These are phyloP conservation scores for Ethmia dodecea DNA, from an alignment of 2,888 invertebrate species.

Conservation along the genomic window DNA sequence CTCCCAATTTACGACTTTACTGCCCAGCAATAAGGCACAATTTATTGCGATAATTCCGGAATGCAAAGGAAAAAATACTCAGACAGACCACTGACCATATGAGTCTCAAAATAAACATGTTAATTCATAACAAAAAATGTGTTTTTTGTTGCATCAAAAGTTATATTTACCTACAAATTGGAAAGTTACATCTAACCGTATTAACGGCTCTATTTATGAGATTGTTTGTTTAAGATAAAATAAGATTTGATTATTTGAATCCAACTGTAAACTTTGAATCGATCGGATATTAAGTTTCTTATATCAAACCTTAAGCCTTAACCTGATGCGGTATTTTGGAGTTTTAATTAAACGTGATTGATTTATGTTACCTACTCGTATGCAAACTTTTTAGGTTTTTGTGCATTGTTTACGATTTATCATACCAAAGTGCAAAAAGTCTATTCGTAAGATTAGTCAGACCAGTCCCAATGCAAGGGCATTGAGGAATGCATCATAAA, in stretches of 20 bases:
- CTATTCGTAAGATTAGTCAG: background rate
- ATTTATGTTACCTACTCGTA: too few species aligned
- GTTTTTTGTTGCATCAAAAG: conserved; percentile 45
- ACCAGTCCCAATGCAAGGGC: conserved; percentile 3
- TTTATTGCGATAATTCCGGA: conserved; percentile 20
- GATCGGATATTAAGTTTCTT: too few species aligned
- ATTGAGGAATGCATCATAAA: conserved; percentile 45
- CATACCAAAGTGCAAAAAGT: background rate
- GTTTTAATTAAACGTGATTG: too few species aligned
- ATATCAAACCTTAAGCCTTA: too few species aligned
- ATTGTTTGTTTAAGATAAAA: conserved; percentile 44
- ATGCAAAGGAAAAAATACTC: conserved; percentile 48
- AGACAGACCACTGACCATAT: conserved; percentile 59
- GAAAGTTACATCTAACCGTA: conserved; percentile 44
- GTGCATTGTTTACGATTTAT: too few species aligned
- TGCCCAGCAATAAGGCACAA: conserved; percentile 21
- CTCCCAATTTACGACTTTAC: conserved; percentile 14
- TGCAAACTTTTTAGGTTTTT: too few species aligned
- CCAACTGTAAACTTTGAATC: too few species aligned
- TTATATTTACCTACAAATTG: conserved; percentile 66
- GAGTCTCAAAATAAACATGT: conserved; percentile 72
- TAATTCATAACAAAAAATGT: conserved; percentile 72
- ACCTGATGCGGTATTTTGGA: too few species aligned
- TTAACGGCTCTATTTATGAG: conserved; percentile 40
- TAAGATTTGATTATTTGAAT: too few species aligned